phyloP scores from a whole-genome alignment of 2,888 invertebrate genomes.

The Morpho achilles region DNA sequence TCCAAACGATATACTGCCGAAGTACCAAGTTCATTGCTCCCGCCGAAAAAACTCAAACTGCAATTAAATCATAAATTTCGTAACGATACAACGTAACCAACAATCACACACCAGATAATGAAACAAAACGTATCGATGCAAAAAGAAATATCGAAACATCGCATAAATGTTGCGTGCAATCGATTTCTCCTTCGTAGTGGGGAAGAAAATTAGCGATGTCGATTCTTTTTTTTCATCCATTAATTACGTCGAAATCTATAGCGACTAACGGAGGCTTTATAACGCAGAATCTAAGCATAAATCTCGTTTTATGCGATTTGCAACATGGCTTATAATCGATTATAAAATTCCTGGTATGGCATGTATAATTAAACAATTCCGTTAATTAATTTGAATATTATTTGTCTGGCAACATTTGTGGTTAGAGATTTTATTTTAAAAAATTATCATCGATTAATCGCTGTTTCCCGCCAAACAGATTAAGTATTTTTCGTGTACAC shows the following conservation, averaged over 20 bases:
- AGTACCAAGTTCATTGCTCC: slow-evolving; percentile 40
- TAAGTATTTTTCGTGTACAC: slow-evolving; percentile 12
- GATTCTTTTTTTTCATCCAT: slow-evolving; percentile 19
- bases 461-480: neutral
- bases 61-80: slow-evolving; percentile 78
- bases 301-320: slow-evolving; percentile 48
- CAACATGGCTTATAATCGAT: slow-evolving; percentile 42
- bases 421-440: neutral
- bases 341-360: slow-evolving; percentile 36
- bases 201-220: slow-evolving; percentile 49
- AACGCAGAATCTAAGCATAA: slow-evolving; percentile 41
- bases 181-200: slow-evolving; percentile 41
- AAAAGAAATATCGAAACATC: slow-evolving; percentile 39
- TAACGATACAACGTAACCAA: slow-evolving; percentile 70
- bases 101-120: slow-evolving; percentile 74
- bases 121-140: slow-evolving; percentile 65
- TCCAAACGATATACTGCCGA: slow-evolving; percentile 3
- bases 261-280: slow-evolving; percentile 37
- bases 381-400: slow-evolving; percentile 43
- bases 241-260: slow-evolving; percentile 34
- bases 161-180: slow-evolving; percentile 56
- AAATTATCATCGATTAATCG: too few species aligned
- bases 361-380: slow-evolving; percentile 42
- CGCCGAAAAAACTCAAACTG: slow-evolving; percentile 47
- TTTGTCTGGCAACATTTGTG: slow-evolving; percentile 18